Base-by-base conservation (phyloP, 2,113 vertebrate genomes). In the Fregetta grallaria region DNA sequence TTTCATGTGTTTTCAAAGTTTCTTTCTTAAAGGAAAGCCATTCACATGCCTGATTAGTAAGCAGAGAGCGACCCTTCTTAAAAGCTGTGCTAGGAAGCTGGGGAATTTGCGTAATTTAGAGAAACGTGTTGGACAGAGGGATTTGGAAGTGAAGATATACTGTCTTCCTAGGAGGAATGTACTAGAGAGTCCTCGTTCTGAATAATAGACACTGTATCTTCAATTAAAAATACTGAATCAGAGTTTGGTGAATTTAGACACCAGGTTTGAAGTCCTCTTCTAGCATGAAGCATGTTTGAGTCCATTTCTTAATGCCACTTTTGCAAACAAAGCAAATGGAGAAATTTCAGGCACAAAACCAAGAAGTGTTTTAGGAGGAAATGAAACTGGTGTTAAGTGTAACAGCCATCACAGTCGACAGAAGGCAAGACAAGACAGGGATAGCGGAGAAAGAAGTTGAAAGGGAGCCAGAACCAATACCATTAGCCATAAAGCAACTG, bases 1-100 rank as follows among this genome's bases (percentile, higher is more conserved):
- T 97, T 97, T 97, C 96, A 92, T 96, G 95, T 96, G 93, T 97
- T 97, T 97, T 97, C 97, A 96, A 97, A 96, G 94, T 97, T 97
- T 93, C 95, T 95, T 94, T 97, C 90, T 94, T 92, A 90, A 97
- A 97, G 95, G 55, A 94, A 94, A 96, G 71, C 92, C 93, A 96
- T 97, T 97, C 96, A 97, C 89, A 94, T 79, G 93, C 87, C 96
- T 97, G 94, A 97, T 97, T 96, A 97, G 95, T 96, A 97, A 97
- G 97, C 97, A 91, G 94, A 95, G 89, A 93, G 87, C 32, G 0
- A 83, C 71, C 71, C 77, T 83, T 82, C 93, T 97, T 97, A 94
- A 97, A 97, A 97, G 93, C 93, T 83, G 74, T 74, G 93, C 87
- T 93, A 81, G 93, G 95, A 91, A 94, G 78, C 96, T 86, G 84